phyloP scores from a whole-genome alignment of 1,140 invertebrate genomes.

The Telenomus remus region DNA sequence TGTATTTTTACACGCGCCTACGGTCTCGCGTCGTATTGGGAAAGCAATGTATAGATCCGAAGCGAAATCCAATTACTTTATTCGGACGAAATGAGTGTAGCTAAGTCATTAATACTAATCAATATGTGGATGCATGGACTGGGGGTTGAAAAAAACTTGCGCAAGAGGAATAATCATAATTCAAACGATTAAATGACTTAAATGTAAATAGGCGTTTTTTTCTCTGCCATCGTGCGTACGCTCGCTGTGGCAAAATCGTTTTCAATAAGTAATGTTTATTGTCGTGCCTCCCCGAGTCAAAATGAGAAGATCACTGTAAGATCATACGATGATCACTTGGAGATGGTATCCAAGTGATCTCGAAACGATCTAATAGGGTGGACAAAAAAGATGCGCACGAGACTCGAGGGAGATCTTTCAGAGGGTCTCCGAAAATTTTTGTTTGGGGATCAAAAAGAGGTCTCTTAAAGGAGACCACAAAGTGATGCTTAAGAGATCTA shows the following conservation, averaged over 20 bases:
- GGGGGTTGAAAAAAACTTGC: conserved; percentile 43
- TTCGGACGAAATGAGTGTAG: conserved; percentile 76
- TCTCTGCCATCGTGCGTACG: conserved; percentile 49
- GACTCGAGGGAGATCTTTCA: too few species aligned
- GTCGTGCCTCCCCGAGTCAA: conserved; percentile 74
- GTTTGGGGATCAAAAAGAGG: too few species aligned
- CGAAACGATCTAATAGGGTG: too few species aligned
- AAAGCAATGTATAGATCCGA: conserved; percentile 66
- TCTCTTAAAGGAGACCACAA: too few species aligned
- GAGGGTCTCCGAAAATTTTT: too few species aligned
- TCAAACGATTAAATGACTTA: conserved; percentile 75
- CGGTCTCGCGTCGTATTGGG: conserved; percentile 61
- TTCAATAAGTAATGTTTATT: conserved; percentile 76
- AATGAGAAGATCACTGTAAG: too few species aligned
- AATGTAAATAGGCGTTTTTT: conserved; percentile 72
- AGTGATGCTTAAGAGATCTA: too few species aligned
- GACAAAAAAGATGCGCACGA: too few species aligned
- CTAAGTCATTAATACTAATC: conserved; percentile 77
- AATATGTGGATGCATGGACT: conserved; percentile 65
- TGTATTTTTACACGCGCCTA: conserved; percentile 75
- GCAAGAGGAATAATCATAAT: conserved; percentile 74
- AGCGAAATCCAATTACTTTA: conserved; percentile 77
- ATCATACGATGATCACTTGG: too few species aligned
- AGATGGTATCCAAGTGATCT: too few species aligned
- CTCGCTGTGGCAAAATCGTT: conserved; percentile 69